These are phyloP conservation scores for Sebastes aleutianus DNA, from an alignment of 2,797 vertebrate species.

Conservation along the genomic window DNA sequence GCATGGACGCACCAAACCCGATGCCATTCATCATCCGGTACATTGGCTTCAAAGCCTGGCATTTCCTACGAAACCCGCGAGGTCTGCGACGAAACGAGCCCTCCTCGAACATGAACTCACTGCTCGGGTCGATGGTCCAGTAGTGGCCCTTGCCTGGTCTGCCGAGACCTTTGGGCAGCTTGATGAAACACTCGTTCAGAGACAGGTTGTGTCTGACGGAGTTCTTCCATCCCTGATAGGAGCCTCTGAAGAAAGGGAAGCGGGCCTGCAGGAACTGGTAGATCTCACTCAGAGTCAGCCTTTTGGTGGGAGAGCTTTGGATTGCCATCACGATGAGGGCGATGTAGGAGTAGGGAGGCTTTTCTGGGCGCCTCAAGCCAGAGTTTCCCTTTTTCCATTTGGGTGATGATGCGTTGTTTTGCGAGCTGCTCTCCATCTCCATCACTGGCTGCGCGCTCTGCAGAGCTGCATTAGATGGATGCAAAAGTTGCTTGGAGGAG, in stretches of 20 bases:
- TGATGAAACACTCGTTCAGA: conserved; percentile 96
- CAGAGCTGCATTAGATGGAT: conserved; percentile 78
- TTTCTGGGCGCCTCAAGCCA: conserved; percentile 91
- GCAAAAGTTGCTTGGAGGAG: conserved; percentile 83
- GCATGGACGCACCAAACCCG: conserved; percentile 89
- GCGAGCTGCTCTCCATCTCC: conserved; percentile 65
- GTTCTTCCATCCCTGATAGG: conserved; percentile 98
- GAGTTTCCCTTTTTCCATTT: conserved; percentile 89
- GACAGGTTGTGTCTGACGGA: conserved; percentile 97
- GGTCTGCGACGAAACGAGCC: conserved; percentile 96
- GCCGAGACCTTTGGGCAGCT: conserved; percentile 94
- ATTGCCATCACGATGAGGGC: conserved; percentile 98
- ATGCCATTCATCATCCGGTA: conserved; percentile 94
- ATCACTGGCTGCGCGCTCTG: conserved; percentile 84
- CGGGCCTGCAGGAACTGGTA: conserved; percentile 95
- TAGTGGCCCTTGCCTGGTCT: conserved; percentile 95
- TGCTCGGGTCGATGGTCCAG: conserved; percentile 97
- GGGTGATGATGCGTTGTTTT: conserved; percentile 54
- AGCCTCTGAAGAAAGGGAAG: conserved; percentile 94
- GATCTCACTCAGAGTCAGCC: conserved; percentile 94
- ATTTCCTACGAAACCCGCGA: conserved; percentile 94
- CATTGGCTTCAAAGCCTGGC: conserved; percentile 94
- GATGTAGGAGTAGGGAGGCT: conserved; percentile 96
- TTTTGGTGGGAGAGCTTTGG: conserved; percentile 92
- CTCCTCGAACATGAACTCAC: conserved; percentile 98